Evolutionary conservation across 1,140 invertebrate genomes (phyloP).

Genomic region (Papilio helenus): DNA sequence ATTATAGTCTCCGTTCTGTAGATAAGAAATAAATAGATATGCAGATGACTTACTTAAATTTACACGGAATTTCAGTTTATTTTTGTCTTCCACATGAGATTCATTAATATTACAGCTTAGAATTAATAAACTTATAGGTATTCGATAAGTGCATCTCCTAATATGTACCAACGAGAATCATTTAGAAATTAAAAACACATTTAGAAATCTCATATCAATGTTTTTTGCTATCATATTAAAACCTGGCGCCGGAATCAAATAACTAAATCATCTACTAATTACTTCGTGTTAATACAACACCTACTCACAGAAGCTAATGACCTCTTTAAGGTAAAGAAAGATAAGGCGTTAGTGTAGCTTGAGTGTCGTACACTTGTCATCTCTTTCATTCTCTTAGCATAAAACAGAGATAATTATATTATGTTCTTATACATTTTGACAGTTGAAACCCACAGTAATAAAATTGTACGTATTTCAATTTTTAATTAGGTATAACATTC

Average conservation of each 20-base stretch:
- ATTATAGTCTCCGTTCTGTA: no score
- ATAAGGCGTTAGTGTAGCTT: neutral
- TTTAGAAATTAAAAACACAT: no score
- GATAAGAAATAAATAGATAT: no score
- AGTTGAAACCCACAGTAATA: neutral
- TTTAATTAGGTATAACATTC: no score
- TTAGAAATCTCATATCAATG: neutral
- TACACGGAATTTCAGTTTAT: no score
- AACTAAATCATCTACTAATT: neutral
- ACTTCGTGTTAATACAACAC: constrained; percentile 15
- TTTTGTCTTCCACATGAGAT: no score
- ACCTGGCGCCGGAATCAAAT: neutral
- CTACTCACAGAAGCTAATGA: constrained; percentile 7
- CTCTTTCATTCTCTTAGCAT: neutral
- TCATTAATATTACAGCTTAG: no score
- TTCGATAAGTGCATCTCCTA: no score
- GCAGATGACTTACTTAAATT: no score
- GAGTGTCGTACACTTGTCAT: neutral
- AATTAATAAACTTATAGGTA: no score
- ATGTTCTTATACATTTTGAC: neutral
- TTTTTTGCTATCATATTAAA: neutral
- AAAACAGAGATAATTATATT: neutral
- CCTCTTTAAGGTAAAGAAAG: neutral
- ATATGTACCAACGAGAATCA: no score
- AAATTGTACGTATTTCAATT: no score